Conservation (phyloP, 2,888 invertebrate genomes). For the Athrips mouffetella region DNA sequence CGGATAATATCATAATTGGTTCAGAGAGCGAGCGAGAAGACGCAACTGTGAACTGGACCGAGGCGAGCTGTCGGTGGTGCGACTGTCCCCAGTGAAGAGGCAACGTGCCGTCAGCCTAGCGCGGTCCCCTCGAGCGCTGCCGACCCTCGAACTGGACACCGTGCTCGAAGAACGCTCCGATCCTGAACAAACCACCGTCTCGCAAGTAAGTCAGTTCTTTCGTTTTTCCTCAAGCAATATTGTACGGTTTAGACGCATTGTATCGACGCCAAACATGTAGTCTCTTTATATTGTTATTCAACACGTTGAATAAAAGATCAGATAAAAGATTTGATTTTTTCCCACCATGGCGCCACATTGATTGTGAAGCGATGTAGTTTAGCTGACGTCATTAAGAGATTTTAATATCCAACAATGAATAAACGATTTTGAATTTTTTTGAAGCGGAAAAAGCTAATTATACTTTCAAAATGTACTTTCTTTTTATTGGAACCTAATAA, state of each 20-base stretch:
- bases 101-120: conserved; percentile 61
- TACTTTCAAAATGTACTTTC: too few species aligned
- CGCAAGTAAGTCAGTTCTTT: conserved; percentile 51
- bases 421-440: too few species aligned
- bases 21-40: conserved; percentile 86
- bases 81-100: conserved; percentile 73
- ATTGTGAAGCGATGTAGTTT: too few species aligned
- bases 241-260: not conserved
- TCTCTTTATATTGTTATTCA: too few species aligned
- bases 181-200: conserved; percentile 81
- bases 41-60: conserved; percentile 90
- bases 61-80: conserved; percentile 89
- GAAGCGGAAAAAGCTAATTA: too few species aligned
- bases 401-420: too few species aligned
- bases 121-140: conserved; percentile 84
- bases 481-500: too few species aligned
- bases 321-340: too few species aligned
- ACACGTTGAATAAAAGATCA: too few species aligned
- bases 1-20: too few species aligned
- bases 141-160: conserved; percentile 88
- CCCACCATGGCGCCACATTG: too few species aligned
- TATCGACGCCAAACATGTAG: not conserved
- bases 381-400: too few species aligned
- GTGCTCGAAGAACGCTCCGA: conserved; percentile 91
- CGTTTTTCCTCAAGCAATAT: not conserved